Evolutionary conservation across 2,797 vertebrate species (phyloP), one percentile per base, ranked within the genome.

Genomic region (Pseudochaenichthys georgianus): DNA sequence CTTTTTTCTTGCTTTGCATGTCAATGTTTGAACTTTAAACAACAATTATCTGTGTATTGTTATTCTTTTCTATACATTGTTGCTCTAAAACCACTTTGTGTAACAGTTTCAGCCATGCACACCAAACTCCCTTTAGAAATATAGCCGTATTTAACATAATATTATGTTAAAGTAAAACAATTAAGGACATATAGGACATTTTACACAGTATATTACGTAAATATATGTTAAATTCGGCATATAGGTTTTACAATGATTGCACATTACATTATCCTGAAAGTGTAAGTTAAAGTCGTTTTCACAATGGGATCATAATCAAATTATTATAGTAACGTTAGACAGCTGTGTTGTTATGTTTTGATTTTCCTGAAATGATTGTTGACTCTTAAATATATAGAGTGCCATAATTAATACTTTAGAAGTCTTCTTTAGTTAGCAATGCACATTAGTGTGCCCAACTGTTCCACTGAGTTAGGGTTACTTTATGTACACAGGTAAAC

Each of bases 261-360:
- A 1, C 19, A 6, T 63, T 11, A n/a, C 0, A 6, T 0, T 5
- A 3, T 34, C 2, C 15, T 41, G 6, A 43, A 11, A 15, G 38
- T 2, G 21, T 16, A 28, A 58, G 13, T 1, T 43, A 5, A 47
- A 0, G 9, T 21, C 10, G 0, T 2, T 9, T 5, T 9, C 38
- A 0, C n/a, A 65, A 43, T 34, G 1, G 15, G 28, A 28, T 28
- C 28, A 28, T 28, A 28, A 28, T 28, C 28, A 46, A 17, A 17
- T 5, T 2, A 21, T 17, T 13, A 15, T 3, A 19, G 3, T 3
- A 13, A 38, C 34, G 34, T 38, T 38, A 38, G 2, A n/a, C 19
- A 19, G 1, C 5, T 62, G 41, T 41, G 42, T 61, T 41, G 0
- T 1, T 13, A 11, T 13, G 23, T 47, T 0, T 9, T 0, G 38